Evolutionary conservation across 2,888 invertebrate genomes (phyloP).

Genomic region (Drosophila dives): DNA sequence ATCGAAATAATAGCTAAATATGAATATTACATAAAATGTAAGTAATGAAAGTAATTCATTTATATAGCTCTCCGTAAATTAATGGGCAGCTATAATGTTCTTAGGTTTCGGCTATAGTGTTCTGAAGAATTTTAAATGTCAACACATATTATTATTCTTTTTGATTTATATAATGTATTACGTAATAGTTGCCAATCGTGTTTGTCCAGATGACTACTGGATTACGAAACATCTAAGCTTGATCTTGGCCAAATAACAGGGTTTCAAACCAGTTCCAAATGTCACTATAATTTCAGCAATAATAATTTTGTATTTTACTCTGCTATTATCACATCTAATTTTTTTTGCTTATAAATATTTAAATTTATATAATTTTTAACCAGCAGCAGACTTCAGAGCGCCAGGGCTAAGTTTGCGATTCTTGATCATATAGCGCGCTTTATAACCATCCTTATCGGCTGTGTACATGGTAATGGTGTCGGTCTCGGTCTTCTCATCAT

Average conservation of each 20-base stretch:
- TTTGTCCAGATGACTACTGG: constrained; percentile 52
- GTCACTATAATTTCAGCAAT: constrained; percentile 17
- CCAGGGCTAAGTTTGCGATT: constrained; percentile 79
- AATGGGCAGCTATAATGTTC: too few relatives aligned
- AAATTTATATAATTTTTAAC: constrained; percentile 53
- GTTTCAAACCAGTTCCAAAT: constrained; percentile 59
- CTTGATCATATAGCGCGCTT: constrained; percentile 80
- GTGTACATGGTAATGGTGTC: constrained; percentile 84
- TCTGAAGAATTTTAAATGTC: constrained; percentile 43
- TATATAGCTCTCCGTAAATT: too few relatives aligned
- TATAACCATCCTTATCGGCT: constrained; percentile 84
- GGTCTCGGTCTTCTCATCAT: constrained; percentile 81
- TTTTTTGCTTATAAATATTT: constrained; percentile 21
- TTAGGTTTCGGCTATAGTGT: too few relatives aligned
- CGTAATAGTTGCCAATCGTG: constrained; percentile 58
- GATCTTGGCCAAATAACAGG: constrained; percentile 57
- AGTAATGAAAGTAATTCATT: too few relatives aligned
- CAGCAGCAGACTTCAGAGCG: constrained; percentile 77
- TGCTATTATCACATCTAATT: constrained; percentile 17
- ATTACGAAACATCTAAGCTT: constrained; percentile 54
- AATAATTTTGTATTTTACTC: constrained; percentile 21
- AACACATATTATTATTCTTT: constrained; percentile 4
- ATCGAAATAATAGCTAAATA: too few relatives aligned
- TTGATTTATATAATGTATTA: constrained; percentile 31
- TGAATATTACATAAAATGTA: too few relatives aligned